A percentile compares a stretch with the other conserved stretches of the same genome.
Evolutionary conservation across 2,888 invertebrate genomes (phyloP).

Genomic region (Lepidocyrtinus sp.): DNA sequence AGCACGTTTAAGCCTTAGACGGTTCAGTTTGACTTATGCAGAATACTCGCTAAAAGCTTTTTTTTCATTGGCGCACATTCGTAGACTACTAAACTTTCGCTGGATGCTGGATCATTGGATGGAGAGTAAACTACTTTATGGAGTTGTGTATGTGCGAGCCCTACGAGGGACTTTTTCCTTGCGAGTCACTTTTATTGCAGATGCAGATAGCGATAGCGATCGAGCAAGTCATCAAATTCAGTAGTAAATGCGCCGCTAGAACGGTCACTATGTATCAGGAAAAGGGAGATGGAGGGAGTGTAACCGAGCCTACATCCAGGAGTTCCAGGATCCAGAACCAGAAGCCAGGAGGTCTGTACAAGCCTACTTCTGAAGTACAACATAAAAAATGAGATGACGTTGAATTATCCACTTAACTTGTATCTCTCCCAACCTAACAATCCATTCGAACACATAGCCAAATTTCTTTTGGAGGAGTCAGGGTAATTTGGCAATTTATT

Average conservation of each 20-base stretch:
- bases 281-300: neutral
- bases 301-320: no score
- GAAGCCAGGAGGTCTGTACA: no score
- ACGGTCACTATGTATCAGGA: neutral
- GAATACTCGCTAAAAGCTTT: slow-evolving; percentile 21
- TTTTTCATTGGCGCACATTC: no score
- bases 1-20: neutral
- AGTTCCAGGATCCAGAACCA: no score
- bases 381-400: slow-evolving; percentile 18
- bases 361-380: slow-evolving; percentile 13
- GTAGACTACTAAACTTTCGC: no score
- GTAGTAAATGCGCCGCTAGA: neutral
- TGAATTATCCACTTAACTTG: slow-evolving; percentile 18
- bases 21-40: slow-evolving; percentile 10
- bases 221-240: slow-evolving; percentile 21
- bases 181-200: slow-evolving; percentile 16
- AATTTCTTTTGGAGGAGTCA: neutral
- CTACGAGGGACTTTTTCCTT: slow-evolving; percentile 9
- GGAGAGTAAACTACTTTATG: no score
- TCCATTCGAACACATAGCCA: slow-evolving; percentile 2
- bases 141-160: neutral
- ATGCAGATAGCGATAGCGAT: slow-evolving; percentile 20
- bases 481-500: slow-evolving; percentile 18
- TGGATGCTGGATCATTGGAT: no score
- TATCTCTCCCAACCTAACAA: slow-evolving; percentile 9